These are phyloP conservation scores for Ornithoptera alexandrae DNA, from an alignment of 2,888 invertebrate species.

Conservation along the genomic window DNA sequence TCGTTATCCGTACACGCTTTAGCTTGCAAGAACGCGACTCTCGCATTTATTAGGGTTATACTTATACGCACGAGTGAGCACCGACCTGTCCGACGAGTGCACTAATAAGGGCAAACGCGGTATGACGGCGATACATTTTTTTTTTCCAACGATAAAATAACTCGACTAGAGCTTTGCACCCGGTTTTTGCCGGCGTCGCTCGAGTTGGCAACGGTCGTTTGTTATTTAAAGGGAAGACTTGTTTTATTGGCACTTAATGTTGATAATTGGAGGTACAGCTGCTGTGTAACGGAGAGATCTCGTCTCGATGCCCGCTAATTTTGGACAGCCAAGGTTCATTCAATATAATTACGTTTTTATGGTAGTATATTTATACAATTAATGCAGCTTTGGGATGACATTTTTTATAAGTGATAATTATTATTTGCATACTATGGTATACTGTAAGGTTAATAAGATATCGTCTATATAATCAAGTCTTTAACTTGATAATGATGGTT, in stretches of 20 bases:
- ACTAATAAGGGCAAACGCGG: constrained; percentile 66
- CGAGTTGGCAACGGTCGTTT: constrained; percentile 36
- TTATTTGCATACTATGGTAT: too few species aligned
- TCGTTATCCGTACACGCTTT: constrained; percentile 11
- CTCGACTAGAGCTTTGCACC: constrained; percentile 62
- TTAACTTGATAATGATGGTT: too few species aligned
- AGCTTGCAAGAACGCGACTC: constrained; percentile 21
- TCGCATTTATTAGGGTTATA: constrained; percentile 34
- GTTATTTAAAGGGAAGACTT: constrained; percentile 23
- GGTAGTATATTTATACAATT: too few species aligned
- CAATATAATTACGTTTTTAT: too few species aligned
- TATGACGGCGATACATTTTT: constrained; percentile 61
- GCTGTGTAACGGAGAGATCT: constrained; percentile 12
- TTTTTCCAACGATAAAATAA: constrained; percentile 49
- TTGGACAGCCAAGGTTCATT: too few species aligned
- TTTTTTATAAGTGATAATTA: too few species aligned
- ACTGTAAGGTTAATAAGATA: too few species aligned
- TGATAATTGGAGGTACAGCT: constrained; percentile 20
- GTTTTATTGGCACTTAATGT: constrained; percentile 7
- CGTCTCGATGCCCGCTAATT: not conserved
- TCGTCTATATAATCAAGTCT: too few species aligned
- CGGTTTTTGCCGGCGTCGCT: constrained; percentile 38
- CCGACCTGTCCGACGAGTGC: constrained; percentile 49
- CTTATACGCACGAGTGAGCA: constrained; percentile 47
- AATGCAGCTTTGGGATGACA: too few species aligned